These are phyloP conservation scores for Chrysolina americana DNA, from an alignment of 2,888 invertebrate species.

Conservation along the genomic window DNA sequence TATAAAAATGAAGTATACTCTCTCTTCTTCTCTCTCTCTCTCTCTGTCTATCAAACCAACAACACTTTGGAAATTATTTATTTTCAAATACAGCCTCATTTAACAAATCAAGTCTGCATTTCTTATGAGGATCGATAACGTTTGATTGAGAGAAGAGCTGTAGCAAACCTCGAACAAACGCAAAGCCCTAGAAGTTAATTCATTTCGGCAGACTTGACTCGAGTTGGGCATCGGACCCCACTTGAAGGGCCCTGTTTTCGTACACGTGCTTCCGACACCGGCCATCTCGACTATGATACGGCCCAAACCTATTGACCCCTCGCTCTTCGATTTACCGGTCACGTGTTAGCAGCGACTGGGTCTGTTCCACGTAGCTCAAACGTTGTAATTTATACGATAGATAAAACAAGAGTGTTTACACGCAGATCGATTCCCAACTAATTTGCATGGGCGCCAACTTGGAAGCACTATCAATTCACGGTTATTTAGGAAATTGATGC, in stretches of 20 bases:
- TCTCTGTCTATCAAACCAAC: too few relatives aligned
- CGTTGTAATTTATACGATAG: conserved; percentile 43
- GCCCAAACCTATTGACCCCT: conserved; percentile 8
- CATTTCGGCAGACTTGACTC: not conserved
- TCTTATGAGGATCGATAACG: not conserved
- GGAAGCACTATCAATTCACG: conserved; percentile 42
- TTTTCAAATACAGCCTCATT: too few relatives aligned
- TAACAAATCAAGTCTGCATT: too few relatives aligned
- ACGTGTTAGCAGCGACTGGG: conserved; percentile 38
- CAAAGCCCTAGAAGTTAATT: conserved; percentile 14
- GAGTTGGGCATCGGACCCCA: not conserved
- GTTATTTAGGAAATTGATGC: conserved; percentile 45
- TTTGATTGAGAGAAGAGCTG: conserved; percentile 2
- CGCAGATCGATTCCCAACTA: conserved; percentile 42
- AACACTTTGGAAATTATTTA: too few relatives aligned
- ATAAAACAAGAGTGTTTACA: conserved; percentile 45
- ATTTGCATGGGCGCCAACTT: conserved; percentile 46
- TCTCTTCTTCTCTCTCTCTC: too few relatives aligned
- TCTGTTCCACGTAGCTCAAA: conserved; percentile 39
- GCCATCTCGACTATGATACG: not conserved
- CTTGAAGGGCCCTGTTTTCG: conserved; percentile 1
- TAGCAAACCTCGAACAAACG: not conserved
- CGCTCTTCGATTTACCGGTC: conserved; percentile 40
- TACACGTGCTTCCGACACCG: conserved; percentile 12
- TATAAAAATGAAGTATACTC: too few relatives aligned